Base-by-base conservation (phyloP, 2,888 invertebrate species). In the Troilus luridus region DNA sequence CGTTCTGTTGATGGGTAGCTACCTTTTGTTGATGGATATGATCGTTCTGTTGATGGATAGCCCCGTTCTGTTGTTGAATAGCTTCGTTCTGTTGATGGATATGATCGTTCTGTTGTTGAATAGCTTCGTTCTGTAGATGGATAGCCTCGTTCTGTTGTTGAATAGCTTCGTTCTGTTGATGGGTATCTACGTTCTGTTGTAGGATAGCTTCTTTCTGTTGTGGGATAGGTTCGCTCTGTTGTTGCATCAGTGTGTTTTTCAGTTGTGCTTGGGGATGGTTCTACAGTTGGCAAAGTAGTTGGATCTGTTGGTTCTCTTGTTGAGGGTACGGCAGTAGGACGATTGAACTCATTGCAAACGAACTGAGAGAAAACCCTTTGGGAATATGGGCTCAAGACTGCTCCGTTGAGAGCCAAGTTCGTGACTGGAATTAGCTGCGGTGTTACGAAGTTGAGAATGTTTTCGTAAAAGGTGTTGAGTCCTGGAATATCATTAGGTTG, bases 341-440 rank as follows among this genome's bases (percentile, higher is more conserved):
- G 72, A 77, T 77, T 27, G 8, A 77, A 41, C 41, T 77, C 72
- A 56, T 85, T 54, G 41, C 85, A 85, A n/a, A 85, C 85, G 21
- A 85, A 54, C n/a, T 85, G 54, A 56, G 85, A 85, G 56, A 85
- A 85, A 27, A 21, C 21, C 0, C 85, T 85, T 58, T 85, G 85
- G 56, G 56, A 85, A 5, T 12, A 12, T 56, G 21, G 11, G 10
- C 41, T 56, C n/a, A 58, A 56, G 54, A 85, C 41, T 41, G 7
- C 81, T n/a, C 56, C 56, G 12, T 85, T 85, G 19, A 85, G 54
- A 12, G 85, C 85, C 1, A 41, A n/a, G n/a, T 85, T 85, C 6
- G 85, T 85, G 14, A 85, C 41, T 56, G 85, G 85, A 11, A 85
- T n/a, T 12, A 85, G 1, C 6, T n/a, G 19, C 10, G 85, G 85